phyloP scores from a whole-genome alignment of 2,888 invertebrate genomes.

The Bruchidius siliquastri region DNA sequence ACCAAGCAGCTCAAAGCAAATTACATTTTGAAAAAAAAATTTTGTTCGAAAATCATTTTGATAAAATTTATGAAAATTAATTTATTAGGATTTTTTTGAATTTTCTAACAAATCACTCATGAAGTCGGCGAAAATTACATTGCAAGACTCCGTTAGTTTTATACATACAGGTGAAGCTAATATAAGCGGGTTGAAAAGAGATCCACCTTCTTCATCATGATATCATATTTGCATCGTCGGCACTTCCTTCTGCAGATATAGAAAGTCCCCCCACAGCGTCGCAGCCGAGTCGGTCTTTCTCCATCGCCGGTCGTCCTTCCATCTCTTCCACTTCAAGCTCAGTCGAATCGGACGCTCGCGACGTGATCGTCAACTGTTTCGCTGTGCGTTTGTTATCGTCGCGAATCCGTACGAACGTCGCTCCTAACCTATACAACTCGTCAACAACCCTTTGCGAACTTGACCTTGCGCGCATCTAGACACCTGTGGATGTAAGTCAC shows the following conservation, averaged over 20 bases:
- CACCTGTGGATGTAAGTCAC: neutral
- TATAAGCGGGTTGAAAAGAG: no score
- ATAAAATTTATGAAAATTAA: no score
- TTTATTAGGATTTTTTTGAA: no score
- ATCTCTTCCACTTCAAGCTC: slow-evolving; percentile 1
- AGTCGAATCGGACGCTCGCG: neutral
- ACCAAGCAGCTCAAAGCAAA: no score
- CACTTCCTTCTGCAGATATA: neutral
- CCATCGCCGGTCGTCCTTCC: neutral
- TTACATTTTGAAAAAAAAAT: no score
- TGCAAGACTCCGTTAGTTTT: no score
- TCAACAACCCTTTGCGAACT: neutral
- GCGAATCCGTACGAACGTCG: neutral
- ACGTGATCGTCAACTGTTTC: neutral
- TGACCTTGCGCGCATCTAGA: neutral
- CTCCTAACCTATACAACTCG: neutral
- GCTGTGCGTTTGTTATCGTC: neutral
- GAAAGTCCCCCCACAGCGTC: slow-evolving; percentile 1
- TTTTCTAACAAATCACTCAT: no score
- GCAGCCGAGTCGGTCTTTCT: neutral
- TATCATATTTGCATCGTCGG: neutral
- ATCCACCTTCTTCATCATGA: neutral
- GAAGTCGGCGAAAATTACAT: no score
- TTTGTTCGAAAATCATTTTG: no score
- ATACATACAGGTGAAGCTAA: no score